phyloP scores from a whole-genome alignment of 2,888 invertebrate species.

The Epistrophella euchroma region DNA sequence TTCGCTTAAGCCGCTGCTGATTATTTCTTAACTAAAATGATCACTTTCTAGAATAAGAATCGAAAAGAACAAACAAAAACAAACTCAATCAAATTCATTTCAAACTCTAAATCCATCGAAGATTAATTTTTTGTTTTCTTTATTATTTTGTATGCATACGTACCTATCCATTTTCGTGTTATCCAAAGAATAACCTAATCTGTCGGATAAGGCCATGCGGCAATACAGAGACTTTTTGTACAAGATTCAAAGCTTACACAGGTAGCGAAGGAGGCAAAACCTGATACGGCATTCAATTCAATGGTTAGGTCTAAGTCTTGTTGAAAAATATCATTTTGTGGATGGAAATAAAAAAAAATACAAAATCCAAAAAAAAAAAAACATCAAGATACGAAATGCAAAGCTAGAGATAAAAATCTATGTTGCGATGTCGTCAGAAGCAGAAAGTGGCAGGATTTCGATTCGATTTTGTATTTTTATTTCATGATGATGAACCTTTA shows the following conservation, averaged over 20 bases:
- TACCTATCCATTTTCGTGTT: constrained; percentile 42
- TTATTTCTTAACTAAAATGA: constrained; percentile 46
- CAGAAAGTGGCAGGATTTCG: constrained; percentile 38
- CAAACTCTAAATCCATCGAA: constrained; percentile 19
- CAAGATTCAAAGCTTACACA: background rate
- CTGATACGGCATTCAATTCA: constrained; percentile 16
- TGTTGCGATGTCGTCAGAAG: constrained; percentile 46
- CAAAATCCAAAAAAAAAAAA: background rate
- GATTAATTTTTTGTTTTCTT: background rate
- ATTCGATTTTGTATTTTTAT: constrained; percentile 14
- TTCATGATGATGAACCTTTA: constrained; percentile 14
- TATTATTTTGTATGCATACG: background rate
- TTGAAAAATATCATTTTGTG: background rate
- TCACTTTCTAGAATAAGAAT: constrained; percentile 22
- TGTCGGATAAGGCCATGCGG: constrained; percentile 8
- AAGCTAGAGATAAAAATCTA: constrained; percentile 45
- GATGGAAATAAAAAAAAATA: background rate
- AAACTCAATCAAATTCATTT: constrained; percentile 21
- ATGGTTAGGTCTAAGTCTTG: constrained; percentile 3
- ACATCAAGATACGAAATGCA: constrained; percentile 27
- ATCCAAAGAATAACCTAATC: constrained; percentile 30
- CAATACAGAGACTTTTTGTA: background rate
- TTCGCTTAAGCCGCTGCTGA: constrained; percentile 31
- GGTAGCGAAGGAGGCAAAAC: background rate
- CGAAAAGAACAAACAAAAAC: constrained; percentile 15